Base-by-base conservation (phyloP, 1,140 invertebrate genomes). In the Halictus rubicundus region DNA sequence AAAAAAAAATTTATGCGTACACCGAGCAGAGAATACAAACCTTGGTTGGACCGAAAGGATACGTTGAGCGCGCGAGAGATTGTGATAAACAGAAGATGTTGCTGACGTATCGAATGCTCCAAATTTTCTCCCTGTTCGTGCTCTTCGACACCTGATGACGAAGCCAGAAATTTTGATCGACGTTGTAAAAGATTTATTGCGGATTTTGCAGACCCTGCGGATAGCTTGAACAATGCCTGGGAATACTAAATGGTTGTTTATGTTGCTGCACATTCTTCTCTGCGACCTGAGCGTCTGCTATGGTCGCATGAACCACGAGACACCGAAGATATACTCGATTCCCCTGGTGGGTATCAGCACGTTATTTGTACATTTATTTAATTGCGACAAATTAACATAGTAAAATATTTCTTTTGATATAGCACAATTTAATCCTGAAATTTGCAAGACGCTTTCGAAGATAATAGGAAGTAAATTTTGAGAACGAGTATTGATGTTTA, bases 291-390 rank as follows among this genome's bases (percentile, higher is more conserved):
- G 8, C 14, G 64, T 46, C 60, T 49, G 42, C 27, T 52, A 37
- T 6, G 76, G 6, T 2, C 39, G 16, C 37, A n/a, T 52, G 37
- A 42, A 49, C 52, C 25, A 78, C 12, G 27, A 46, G 25, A 1
- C 60, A 0, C 52, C 75, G 12, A 73, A 14, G 9, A 54, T 86
- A 61, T 9, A 73, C 19, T 0, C 42, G 5, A 46, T 83, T 14
- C 39, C 59, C 42, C 19, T 82, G 80, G 84, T 86, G 68, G 0
- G 84, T 74, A 46, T 6, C 0, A 27, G 0, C 14, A 16, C 5
- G 0, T 52, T 52, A 21, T 5, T 5, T 19, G 14, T 52, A 16
- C 16, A 52, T 46, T 46, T 46, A 52, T 19, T 16, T 52, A 16
- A 52, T 52, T 0, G 49, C 42, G n/a, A n/a, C n/a, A n/a, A n/a